Conservation (phyloP, 2,888 invertebrate genomes). For the Habroteleia sp. region DNA sequence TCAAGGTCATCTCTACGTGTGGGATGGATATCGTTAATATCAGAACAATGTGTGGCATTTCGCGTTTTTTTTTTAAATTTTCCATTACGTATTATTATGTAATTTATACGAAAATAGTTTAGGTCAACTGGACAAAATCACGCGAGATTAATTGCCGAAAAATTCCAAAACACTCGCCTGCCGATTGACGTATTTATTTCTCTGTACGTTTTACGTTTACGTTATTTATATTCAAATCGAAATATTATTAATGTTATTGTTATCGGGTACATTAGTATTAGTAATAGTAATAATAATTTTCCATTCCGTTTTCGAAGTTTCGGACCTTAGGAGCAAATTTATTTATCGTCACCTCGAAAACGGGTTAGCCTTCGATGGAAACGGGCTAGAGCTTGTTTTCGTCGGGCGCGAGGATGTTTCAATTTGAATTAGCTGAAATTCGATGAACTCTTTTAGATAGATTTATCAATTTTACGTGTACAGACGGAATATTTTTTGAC, state of each 20-base stretch:
- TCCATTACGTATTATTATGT: too few species aligned
- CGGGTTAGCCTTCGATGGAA: not conserved
- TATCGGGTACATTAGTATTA: conserved; percentile 25
- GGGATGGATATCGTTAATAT: too few species aligned
- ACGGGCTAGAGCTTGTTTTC: not conserved
- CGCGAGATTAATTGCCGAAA: not conserved
- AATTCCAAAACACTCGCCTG: conserved; percentile 6
- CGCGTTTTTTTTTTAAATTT: conserved; percentile 7
- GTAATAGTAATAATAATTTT: conserved; percentile 11
- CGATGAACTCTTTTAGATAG: conserved; percentile 29
- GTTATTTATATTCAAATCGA: conserved; percentile 50
- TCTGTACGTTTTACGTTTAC: conserved; percentile 42
- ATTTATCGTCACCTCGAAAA: conserved; percentile 23
- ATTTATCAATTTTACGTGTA: conserved; percentile 15
- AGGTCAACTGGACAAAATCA: not conserved
- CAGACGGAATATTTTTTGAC: conserved; percentile 11
- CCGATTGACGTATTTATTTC: conserved; percentile 47
- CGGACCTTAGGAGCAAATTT: conserved; percentile 31
- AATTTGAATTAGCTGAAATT: conserved; percentile 11
- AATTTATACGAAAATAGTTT: conserved; percentile 1
- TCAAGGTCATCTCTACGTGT: too few species aligned
- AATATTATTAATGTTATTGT: conserved; percentile 53
- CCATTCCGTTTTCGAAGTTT: conserved; percentile 13
- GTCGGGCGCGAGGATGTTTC: not conserved
- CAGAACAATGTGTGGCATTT: too few species aligned